Evolutionary conservation across 2,888 invertebrate genomes (phyloP), one percentile per base, ranked within the genome.

Genomic region (Apotomis betuletana): DNA sequence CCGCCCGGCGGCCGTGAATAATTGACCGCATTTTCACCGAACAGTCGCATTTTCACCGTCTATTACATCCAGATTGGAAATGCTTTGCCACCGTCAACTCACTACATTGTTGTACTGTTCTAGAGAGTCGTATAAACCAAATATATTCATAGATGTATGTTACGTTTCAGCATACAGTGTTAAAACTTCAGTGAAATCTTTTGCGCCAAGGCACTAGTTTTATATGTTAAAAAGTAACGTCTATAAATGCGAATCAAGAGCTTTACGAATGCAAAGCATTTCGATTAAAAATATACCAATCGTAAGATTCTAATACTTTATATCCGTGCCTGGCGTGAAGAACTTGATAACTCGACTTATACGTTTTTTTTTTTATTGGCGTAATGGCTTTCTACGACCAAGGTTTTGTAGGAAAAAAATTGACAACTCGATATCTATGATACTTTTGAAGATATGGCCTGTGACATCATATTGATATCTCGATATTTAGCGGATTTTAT

Each of bases 61-160:
- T 36, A 58, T 65, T 69, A 51, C 55, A n/a, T 49, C 62, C 38
- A 41, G 55, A 69, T 69, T 69, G 69, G 57, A 55, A 67, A 69
- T 62, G 49, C 57, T 69, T 57, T 57, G 10, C 57, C 38, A 57
- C 27, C 60, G 60, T 68, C 60, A 58, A 36, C 51, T 46, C 10
- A 13, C 55, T 62, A 61, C 8, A 60, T 9, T 46, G 3, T 13
- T 44, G 8, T 10, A 44, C 15, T 15, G 10, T 46, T 15, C 41
- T 4, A 10, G 9, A 49, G 9, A 49, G 49, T 49, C 9, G 8
- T 46, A 46, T 46, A 46, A 46, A 6, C 41, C 54, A 5, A 10
- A 12, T 8, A 55, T 10, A 55, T 55, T 10, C 27, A 10, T 55
- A 27, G 4, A 10, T 10, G 8, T 36, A 0, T 36, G 46, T 10